Percentiles rank a stretch among this genome's conserved stretches.
These are phyloP conservation scores for Nematolebias whitei DNA, from an alignment of 2,113 vertebrate genomes.

Conservation along the genomic window DNA sequence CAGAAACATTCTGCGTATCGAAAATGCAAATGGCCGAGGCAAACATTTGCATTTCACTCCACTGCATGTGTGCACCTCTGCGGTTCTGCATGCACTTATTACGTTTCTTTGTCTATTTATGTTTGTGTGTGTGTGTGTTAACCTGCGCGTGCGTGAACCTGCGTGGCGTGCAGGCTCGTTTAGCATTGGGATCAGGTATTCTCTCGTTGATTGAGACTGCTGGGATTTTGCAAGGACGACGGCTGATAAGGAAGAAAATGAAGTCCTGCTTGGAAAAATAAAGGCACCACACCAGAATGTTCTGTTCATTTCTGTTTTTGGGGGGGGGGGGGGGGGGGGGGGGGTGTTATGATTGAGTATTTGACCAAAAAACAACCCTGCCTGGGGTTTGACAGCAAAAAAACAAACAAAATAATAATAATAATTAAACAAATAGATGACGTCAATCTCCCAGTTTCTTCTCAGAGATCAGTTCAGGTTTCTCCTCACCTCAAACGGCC, in stretches of 20 bases:
- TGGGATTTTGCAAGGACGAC: constrained; percentile 58
- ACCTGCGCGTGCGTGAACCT: constrained; percentile 12
- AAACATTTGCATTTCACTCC: constrained; percentile 50
- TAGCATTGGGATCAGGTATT: constrained; percentile 61
- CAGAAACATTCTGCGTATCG: constrained; percentile 16
- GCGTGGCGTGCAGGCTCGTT: constrained; percentile 20
- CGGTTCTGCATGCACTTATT: background rate
- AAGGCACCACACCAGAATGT: constrained; percentile 20
- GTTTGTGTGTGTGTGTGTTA: background rate
- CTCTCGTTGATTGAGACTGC: constrained; percentile 37
- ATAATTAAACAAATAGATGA: constrained; percentile 59
- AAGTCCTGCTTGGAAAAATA: constrained; percentile 30
- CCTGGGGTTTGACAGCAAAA: constrained; percentile 19
- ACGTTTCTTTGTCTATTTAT: constrained; percentile 1
- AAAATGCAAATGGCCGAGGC: constrained; percentile 47
- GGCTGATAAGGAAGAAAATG: constrained; percentile 29
- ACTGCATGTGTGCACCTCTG: constrained; percentile 21
- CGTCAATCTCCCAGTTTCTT: constrained; percentile 61
- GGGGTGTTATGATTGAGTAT: constrained; percentile 2
- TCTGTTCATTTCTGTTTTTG: background rate
- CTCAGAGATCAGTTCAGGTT: constrained; percentile 43
- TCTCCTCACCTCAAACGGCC: constrained; percentile 23
- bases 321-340: too few relatives aligned
- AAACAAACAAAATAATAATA: background rate
- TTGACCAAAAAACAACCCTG: constrained; percentile 1